Percentiles rank a stretch among this genome's conserved stretches.
These are phyloP conservation scores for Melanargia galathea DNA, from an alignment of 2,888 invertebrate species.

Conservation along the genomic window DNA sequence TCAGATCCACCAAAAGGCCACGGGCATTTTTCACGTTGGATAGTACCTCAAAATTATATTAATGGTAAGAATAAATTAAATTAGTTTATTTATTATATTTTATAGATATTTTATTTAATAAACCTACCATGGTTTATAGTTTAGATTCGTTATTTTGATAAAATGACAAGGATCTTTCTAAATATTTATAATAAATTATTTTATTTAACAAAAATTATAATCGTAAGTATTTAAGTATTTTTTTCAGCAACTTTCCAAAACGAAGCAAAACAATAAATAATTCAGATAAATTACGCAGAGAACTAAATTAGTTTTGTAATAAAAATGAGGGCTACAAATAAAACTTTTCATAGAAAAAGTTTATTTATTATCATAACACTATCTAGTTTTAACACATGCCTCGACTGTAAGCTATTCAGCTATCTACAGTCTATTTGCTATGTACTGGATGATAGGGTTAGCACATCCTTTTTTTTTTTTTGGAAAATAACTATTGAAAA, in stretches of 20 bases:
- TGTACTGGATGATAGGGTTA: slow-evolving; percentile 31
- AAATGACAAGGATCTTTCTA: too few species aligned
- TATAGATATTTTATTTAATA: slow-evolving; percentile 29
- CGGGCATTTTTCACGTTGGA: slow-evolving; percentile 72
- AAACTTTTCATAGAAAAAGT: slow-evolving; percentile 3
- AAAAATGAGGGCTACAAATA: neutral
- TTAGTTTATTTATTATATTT: slow-evolving; percentile 19
- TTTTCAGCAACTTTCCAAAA: slow-evolving; percentile 11
- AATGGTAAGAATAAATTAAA: slow-evolving; percentile 64
- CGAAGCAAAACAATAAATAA: neutral
- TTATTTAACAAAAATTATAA: too few species aligned
- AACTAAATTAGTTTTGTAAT: slow-evolving; percentile 29
- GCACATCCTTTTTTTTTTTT: neutral
- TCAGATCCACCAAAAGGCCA: slow-evolving; percentile 72
- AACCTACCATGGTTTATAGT: too few species aligned
- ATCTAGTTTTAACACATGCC: slow-evolving; percentile 27
- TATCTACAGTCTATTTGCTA: slow-evolving; percentile 25
- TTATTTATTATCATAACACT: slow-evolving; percentile 20
- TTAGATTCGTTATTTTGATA: too few species aligned
- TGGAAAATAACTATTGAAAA: neutral
- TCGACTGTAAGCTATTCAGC: slow-evolving; percentile 22
- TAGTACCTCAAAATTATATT: slow-evolving; percentile 75
- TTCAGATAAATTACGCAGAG: neutral
- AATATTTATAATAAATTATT: too few species aligned
- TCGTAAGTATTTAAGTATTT: slow-evolving; percentile 48